Evolutionary conservation across 1,140 invertebrate genomes (phyloP).

Genomic region (Leguminivora glycinivorella): DNA sequence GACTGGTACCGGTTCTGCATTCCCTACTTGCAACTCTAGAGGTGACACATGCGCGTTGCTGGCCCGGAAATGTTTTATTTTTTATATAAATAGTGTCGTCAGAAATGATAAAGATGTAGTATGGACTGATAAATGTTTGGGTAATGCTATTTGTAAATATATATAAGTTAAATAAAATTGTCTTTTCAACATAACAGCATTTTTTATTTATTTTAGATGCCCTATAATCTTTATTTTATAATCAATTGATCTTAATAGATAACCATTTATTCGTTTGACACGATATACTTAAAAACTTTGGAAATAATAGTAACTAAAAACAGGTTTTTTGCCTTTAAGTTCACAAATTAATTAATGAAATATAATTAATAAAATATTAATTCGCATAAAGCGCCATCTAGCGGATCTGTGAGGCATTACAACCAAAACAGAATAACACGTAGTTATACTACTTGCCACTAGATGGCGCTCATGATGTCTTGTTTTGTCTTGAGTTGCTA

Average conservation of each 20-base stretch:
- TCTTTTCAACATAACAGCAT: background rate
- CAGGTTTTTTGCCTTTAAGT: too few species aligned
- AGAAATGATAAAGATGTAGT: background rate
- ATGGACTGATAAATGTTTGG: constrained; percentile 4
- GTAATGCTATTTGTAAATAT: constrained; percentile 6
- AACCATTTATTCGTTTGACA: too few species aligned
- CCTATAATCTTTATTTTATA: too few species aligned
- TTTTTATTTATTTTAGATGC: background rate
- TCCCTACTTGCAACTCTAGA: too few species aligned
- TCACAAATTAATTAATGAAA: too few species aligned
- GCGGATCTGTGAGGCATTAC: background rate
- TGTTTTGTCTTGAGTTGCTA: background rate
- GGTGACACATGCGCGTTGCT: too few species aligned
- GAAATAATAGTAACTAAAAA: too few species aligned
- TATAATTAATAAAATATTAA: too few species aligned
- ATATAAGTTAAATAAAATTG: constrained; percentile 2
- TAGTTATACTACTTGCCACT: background rate
- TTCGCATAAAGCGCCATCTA: background rate
- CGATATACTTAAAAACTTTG: too few species aligned
- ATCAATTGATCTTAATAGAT: too few species aligned
- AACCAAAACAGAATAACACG: background rate
- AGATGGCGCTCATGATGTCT: background rate
- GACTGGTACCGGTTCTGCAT: too few species aligned
- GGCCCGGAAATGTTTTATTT: background rate
- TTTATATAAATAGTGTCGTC: constrained; percentile 2